A percentile compares a stretch with the other conserved stretches of the same genome.
phyloP scores from a whole-genome alignment of 2,113 vertebrate genomes.

The Baryphthengus martii region DNA sequence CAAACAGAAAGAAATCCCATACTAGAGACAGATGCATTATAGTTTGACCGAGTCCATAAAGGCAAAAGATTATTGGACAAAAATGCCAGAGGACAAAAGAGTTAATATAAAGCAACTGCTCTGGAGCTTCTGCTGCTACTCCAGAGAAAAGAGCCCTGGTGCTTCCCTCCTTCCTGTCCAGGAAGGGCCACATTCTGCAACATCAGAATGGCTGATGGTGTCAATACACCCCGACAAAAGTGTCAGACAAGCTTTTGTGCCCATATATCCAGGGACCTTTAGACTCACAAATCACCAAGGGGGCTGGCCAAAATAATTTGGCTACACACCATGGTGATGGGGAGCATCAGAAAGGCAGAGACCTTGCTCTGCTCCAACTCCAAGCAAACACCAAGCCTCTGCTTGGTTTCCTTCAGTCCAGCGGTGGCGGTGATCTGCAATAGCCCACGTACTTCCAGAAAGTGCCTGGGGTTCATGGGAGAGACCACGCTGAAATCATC shows the following conservation, averaged over 20 bases:
- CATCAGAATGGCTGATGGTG: fast-evolving
- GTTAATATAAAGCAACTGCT: neutral
- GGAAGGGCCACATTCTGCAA: neutral
- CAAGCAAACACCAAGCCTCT: fast-evolving
- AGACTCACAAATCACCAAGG: fast-evolving
- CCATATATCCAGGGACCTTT: neutral
- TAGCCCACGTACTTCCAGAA: neutral
- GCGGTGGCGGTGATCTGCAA: neutral
- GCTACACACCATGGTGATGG: fast-evolving
- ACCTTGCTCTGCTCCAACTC: neutral
- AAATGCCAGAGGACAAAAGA: neutral
- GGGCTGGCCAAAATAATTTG: neutral
- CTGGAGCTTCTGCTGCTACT: neutral
- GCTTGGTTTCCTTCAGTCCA: neutral
- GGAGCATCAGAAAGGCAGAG: neutral
- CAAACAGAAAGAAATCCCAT: neutral
- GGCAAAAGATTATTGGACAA: neutral
- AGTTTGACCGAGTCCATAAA: neutral
- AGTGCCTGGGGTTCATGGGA: neutral
- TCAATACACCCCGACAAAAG: neutral
- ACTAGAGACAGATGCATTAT: neutral
- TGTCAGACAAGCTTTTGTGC: fast-evolving
- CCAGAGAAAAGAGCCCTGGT: neutral
- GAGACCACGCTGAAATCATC: neutral
- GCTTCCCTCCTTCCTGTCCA: neutral